Base-by-base conservation (phyloP, 2,888 invertebrate species). In the Chrysotoxum bicinctum region DNA sequence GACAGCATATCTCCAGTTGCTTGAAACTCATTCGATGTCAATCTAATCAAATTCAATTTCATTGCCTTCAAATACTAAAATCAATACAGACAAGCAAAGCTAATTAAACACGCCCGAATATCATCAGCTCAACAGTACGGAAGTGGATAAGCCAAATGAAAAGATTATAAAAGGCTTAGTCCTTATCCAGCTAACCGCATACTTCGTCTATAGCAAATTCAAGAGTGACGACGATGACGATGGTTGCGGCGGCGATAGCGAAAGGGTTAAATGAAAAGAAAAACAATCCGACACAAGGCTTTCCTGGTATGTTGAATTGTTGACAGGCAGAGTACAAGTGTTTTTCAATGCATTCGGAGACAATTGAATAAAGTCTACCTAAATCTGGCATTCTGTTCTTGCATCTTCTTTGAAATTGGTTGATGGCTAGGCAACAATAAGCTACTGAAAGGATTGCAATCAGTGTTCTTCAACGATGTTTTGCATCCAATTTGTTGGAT, bases 281-380 rank as follows among this genome's bases (percentile, higher is more conserved):
- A 56, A 62, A 50, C 32, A 23, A 43, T 37, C 26, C 5, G 26
- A 50, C 45, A 52, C 16, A 62, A 26, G 23, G n/a, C 48, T 30
- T 14, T 66, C 23, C 37, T 37, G 37, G 21, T 58, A 37, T 58
- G 35, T 56, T 16, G 52, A 16, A 54, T 54, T 7, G 23, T 16
- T 10, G 72, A 66, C 76, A 66, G 56, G 45, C 9, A 37, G 35
- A 62, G 32, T 12, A 73, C 54, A 73, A 68, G 16, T 52, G 21
- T 52, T 77, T 30, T 72, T 77, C 66, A 82, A 77, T 77, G 77
- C 77, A 68, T 77, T 66, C 52, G 37, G 66, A 43, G 52, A 73
- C 68, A 82, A 82, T 60, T 77, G 82, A 68, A 73, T 77, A 77
- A 82, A 68, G 82, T 58, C 64, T 58, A 64, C 66, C 43, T 35